Percentiles rank a stretch among this genome's conserved stretches.
phyloP scores from a whole-genome alignment of 2,113 vertebrate species.

The Syngnathus scovelli region DNA sequence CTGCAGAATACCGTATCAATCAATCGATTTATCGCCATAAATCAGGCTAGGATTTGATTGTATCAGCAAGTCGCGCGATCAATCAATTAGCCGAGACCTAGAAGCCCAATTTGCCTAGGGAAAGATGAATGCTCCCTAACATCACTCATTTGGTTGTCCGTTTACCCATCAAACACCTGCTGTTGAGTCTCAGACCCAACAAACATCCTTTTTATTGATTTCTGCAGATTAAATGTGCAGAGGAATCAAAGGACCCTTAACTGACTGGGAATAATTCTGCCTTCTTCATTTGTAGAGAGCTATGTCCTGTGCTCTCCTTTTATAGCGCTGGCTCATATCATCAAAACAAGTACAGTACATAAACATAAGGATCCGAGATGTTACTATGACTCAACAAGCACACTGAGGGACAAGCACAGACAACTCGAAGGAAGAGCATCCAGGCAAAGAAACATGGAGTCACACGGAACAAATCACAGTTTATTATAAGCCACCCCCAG shows the following conservation, averaged over 20 bases:
- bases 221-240: constrained; percentile 61
- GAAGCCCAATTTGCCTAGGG: constrained; percentile 63
- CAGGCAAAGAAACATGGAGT: constrained; percentile 18
- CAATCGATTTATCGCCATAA: constrained; percentile 74
- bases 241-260: constrained; percentile 62
- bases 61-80: constrained; percentile 68
- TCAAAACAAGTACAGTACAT: constrained; percentile 39
- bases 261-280: constrained; percentile 54
- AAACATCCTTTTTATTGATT: constrained; percentile 57
- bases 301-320: constrained; percentile 31
- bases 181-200: constrained; percentile 59
- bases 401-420: constrained; percentile 8
- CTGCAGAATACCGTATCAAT: constrained; percentile 61
- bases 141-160: constrained; percentile 62
- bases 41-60: constrained; percentile 69
- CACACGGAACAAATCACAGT: constrained; percentile 27
- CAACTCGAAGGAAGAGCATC: constrained; percentile 10
- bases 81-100: constrained; percentile 64
- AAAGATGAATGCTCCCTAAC: constrained; percentile 65
- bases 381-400: constrained; percentile 8
- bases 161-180: constrained; percentile 66
- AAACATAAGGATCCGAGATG: constrained; percentile 36
- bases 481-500: constrained; percentile 28
- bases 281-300: constrained; percentile 42
- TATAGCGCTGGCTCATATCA: constrained; percentile 36